A percentile compares a stretch with the other conserved stretches of the same genome.
These are phyloP conservation scores for Pyrgus malvae DNA, from an alignment of 2,888 invertebrate species.

Conservation along the genomic window DNA sequence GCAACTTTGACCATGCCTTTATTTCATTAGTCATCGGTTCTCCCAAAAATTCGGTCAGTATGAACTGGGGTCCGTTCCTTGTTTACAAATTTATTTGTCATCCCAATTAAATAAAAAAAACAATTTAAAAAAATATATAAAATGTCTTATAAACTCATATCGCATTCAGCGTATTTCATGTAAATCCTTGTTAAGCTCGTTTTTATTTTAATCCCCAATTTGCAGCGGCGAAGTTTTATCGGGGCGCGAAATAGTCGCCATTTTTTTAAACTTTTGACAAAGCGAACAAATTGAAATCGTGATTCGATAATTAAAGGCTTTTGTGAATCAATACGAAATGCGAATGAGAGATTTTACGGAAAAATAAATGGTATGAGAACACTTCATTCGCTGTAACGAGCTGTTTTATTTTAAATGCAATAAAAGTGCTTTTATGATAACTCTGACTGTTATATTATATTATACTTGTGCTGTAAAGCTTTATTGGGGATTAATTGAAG, in stretches of 20 bases:
- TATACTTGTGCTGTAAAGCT: too few species aligned
- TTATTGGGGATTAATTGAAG: too few species aligned
- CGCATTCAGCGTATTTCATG: background rate
- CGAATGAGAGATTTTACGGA: background rate
- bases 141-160: background rate
- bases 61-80: too few species aligned
- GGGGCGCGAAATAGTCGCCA: conserved; percentile 6
- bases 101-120: too few species aligned
- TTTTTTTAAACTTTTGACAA: background rate
- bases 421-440: too few species aligned
- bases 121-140: background rate
- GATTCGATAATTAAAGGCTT: conserved; percentile 10
- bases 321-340: background rate
- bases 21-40: too few species aligned
- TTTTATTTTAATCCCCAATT: background rate
- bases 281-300: conserved; percentile 10
- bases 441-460: too few species aligned
- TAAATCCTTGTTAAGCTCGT: background rate
- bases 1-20: too few species aligned
- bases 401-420: too few species aligned
- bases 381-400: too few species aligned
- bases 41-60: too few species aligned
- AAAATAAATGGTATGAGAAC: background rate
- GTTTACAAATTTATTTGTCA: too few species aligned
- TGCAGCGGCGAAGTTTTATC: background rate